Percentiles rank a stretch among this genome's conserved stretches.
Conservation (phyloP, 2,888 invertebrate genomes). For the Chironomus tentans region DNA sequence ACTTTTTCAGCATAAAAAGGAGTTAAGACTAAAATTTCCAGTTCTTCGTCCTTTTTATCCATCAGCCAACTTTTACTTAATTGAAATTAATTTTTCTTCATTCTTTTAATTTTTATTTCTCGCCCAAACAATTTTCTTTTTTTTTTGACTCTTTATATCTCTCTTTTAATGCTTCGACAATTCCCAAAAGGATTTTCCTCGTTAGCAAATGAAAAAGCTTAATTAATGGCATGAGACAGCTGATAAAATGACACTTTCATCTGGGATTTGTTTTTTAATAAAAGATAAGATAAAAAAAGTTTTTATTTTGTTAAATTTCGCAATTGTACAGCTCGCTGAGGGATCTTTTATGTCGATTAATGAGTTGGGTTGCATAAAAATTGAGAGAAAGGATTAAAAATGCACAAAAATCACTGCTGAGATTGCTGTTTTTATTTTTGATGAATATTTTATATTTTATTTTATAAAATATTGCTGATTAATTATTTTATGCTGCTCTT, state of each 20-base stretch:
- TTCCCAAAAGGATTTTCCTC: slow-evolving; percentile 11
- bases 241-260: background rate
- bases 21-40: too few species aligned
- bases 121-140: background rate
- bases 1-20: background rate
- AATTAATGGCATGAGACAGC: slow-evolving; percentile 1
- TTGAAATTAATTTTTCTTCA: slow-evolving; percentile 7
- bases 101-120: background rate
- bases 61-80: background rate
- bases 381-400: too few species aligned
- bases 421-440: too few species aligned
- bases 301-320: background rate
- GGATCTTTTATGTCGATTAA: too few species aligned
- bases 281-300: background rate
- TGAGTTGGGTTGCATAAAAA: too few species aligned
- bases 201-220: slow-evolving; percentile 6
- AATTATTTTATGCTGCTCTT: too few species aligned
- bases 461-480: too few species aligned
- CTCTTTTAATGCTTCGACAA: background rate
- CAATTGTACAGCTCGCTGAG: too few species aligned
- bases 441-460: too few species aligned
- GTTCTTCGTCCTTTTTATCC: background rate
- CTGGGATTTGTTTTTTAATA: background rate
- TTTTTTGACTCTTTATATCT: background rate
- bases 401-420: too few species aligned